Conservation (phyloP, 2,888 invertebrate genomes). For the Ametastegia equiseti region DNA sequence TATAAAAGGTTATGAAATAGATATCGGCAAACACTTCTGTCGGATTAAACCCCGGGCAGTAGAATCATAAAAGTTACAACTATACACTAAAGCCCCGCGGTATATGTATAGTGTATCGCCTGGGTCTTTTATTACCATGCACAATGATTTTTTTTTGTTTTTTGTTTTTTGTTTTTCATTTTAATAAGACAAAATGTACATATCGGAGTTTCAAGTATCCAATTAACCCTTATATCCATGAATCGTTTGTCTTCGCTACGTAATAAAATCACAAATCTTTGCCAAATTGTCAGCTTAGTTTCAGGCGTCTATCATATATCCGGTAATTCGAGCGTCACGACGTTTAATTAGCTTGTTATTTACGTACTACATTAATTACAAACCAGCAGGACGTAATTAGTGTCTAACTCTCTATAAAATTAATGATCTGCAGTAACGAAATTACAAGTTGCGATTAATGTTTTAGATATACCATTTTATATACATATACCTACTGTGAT, state of each 20-base stretch:
- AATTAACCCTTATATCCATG: background rate
- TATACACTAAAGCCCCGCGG: background rate
- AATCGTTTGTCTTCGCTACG: background rate
- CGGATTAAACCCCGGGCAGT: conserved; percentile 23
- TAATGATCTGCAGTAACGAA: background rate
- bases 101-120: background rate
- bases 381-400: background rate
- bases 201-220: background rate
- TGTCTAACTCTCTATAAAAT: background rate
- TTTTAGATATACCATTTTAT: background rate
- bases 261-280: conserved; percentile 1
- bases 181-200: background rate
- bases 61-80: conserved; percentile 30
- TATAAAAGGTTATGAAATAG: conserved; percentile 40
- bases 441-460: background rate
- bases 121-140: background rate
- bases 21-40: conserved; percentile 41
- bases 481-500: no score
- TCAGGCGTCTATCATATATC: background rate
- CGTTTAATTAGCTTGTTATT: background rate
- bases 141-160: background rate
- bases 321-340: conserved; percentile 2
- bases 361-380: background rate
- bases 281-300: conserved; percentile 11
- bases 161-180: background rate